Base-by-base conservation (phyloP, 2,888 invertebrate species). In the Tolmerus cingulatus region DNA sequence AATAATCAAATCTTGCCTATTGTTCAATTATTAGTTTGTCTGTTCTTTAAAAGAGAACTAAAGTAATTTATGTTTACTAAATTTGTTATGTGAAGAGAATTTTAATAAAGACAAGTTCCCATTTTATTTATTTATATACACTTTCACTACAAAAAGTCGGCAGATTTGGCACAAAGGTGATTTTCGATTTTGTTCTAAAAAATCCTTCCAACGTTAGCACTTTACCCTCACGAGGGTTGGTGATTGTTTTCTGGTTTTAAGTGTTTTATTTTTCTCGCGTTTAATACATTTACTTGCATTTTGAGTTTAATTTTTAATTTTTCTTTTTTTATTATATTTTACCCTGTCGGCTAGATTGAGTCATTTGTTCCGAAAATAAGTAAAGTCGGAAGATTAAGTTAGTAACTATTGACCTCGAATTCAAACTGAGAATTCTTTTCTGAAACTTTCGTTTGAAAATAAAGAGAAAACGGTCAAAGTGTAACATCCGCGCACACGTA, bases 291-390 rank as follows among this genome's bases (percentile, higher is more conserved):
- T 79, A 34, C 66, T 76, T 86, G 30, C 66, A 37, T 43, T 84
- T 55, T 77, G 19, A 19, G 9, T 88, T 87, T 77, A 82, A 74
- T 27, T 57, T 23, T 81, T 81, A 1, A n/a, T n/a, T n/a, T n/a
- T 51, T 51, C 14, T 16, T 7, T 51, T n/a, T 51, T 8, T 81
- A 40, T 40, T 16, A 76, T 81, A 81, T 66, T 51, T 86, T 86
- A 88, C 88, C 88, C 88, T 88, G 88, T 87, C 88, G 88, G 88
- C 88, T 87, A 87, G 87, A 79, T 84, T 88, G 74, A 87, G 85
- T 85, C 30, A 16, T 74, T 43, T 81, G 14, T 12, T 14, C n/a
- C 40, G 37, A 27, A 66, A 82, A 51, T 51, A 46, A 79, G 51
- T 51, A 14, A 79, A 79, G 51, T 51, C 51, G 51, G 51, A 81